Base-by-base conservation (phyloP, 23 tunicate species). In the Ciona savignyi region DNA sequence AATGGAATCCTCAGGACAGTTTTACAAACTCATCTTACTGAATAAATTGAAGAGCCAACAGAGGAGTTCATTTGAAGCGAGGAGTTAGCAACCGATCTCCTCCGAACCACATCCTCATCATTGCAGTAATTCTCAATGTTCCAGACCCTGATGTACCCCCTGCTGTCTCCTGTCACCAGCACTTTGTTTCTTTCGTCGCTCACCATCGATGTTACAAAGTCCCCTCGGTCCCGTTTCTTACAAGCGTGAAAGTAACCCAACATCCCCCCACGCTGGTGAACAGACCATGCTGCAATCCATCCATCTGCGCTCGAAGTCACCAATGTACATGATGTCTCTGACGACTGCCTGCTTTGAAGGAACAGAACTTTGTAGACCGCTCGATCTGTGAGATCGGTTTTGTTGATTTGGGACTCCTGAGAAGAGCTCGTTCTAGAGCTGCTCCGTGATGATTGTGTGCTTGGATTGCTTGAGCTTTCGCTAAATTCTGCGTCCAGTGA, bases 281-380 rank as follows among this genome's bases (percentile, higher is more conserved):
- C 79, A 25, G 98, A 92, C 91, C 98, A 92, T n/a, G 85, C 72
- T 19, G 71, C 32, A 0, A 92, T 71, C 87, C 89, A 92, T 21
- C 98, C 98, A n/a, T 49, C 70, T 21, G 81, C 79, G 30, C 68
- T 29, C 11, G 86, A 30, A 2, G 91, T 35, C 1, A 92, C 24
- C 25, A 92, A 72, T 22, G 22, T 77, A 4, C 78, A 86, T 3
- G 63, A 25, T 3, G 65, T 73, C 66, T 81, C 87, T 19, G 42
- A 60, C 30, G 73, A 60, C 4, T 71, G 42, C 33, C 96, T 72
- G 0, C 84, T 77, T 77, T 88, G 96, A 3, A 88, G 76, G 63
- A 88, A 88, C 9, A 81, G 31, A 2, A 88, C 42, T 67, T 77
- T 77, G 75, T 88, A 88, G 15, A 78, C 80, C 0, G 96, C 82